phyloP scores from a whole-genome alignment of 2,888 invertebrate genomes.

The Cremastobaeus sp. region DNA sequence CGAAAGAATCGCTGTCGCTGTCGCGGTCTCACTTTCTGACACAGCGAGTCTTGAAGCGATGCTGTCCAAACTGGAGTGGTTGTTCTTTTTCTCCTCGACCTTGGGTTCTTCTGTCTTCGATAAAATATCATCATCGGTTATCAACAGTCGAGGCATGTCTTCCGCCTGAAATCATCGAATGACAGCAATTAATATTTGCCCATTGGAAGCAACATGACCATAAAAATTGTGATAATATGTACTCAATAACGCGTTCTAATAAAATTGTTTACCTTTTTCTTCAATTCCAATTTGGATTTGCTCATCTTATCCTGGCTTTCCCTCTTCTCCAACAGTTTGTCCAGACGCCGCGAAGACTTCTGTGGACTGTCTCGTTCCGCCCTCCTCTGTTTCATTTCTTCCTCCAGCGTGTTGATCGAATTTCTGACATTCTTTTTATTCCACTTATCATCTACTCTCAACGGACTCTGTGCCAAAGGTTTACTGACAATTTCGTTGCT shows the following conservation, averaged over 20 bases:
- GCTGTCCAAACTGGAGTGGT: constrained; percentile 62
- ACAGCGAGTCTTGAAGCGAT: constrained; percentile 18
- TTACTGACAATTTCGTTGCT: constrained; percentile 20
- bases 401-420: constrained; percentile 72
- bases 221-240: not conserved
- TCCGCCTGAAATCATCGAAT: constrained; percentile 42
- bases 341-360: constrained; percentile 81
- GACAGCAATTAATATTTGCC: too few species aligned
- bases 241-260: not conserved
- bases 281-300: constrained; percentile 68
- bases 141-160: constrained; percentile 23
- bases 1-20: constrained; percentile 10
- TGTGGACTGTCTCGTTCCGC: constrained; percentile 80
- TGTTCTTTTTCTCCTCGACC: constrained; percentile 63
- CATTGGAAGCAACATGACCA: too few species aligned
- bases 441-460: constrained; percentile 67
- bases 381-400: constrained; percentile 76
- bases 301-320: constrained; percentile 78
- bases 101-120: constrained; percentile 43
- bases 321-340: constrained; percentile 81
- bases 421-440: constrained; percentile 69
- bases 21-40: constrained; percentile 29
- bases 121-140: constrained; percentile 30
- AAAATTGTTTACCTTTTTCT: constrained; percentile 38
- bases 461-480: constrained; percentile 64